These are phyloP conservation scores for Pollimyrus isidori DNA, from an alignment of 2,113 vertebrate genomes.

Conservation along the genomic window DNA sequence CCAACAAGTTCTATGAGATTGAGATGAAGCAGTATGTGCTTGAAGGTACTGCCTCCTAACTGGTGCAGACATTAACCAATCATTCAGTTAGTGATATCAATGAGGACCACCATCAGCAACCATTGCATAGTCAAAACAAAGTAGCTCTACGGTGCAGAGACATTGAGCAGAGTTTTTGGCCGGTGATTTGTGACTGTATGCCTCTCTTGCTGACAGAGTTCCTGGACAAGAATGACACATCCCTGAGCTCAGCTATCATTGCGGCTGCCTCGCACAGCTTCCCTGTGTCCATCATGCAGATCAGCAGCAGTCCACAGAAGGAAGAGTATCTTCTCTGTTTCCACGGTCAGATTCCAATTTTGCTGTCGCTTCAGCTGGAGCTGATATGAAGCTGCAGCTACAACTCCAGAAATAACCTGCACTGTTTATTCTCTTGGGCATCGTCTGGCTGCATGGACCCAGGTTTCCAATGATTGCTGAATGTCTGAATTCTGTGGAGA, in stretches of 20 bases:
- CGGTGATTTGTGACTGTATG: background rate
- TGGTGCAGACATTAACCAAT: background rate
- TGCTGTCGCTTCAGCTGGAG: background rate
- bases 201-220: constrained; percentile 67
- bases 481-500: background rate
- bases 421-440: background rate
- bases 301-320: constrained; percentile 80
- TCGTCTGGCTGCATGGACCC: background rate
- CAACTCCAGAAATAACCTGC: background rate
- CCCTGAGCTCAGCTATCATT: constrained; percentile 84
- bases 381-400: background rate
- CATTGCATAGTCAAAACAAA: background rate
- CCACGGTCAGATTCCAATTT: constrained; percentile 66
- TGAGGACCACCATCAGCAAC: too few species aligned
- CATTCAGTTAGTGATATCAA: too few species aligned
- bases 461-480: background rate
- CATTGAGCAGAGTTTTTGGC: background rate
- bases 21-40: constrained; percentile 98
- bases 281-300: constrained; percentile 90
- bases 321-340: constrained; percentile 97
- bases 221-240: constrained; percentile 93
- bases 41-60: constrained; percentile 63
- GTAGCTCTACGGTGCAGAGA: background rate
- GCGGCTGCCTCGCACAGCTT: constrained; percentile 88
- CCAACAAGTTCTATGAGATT: constrained; percentile 98